Conservation (phyloP, 2,888 invertebrate genomes). For the Euphydryas editha region DNA sequence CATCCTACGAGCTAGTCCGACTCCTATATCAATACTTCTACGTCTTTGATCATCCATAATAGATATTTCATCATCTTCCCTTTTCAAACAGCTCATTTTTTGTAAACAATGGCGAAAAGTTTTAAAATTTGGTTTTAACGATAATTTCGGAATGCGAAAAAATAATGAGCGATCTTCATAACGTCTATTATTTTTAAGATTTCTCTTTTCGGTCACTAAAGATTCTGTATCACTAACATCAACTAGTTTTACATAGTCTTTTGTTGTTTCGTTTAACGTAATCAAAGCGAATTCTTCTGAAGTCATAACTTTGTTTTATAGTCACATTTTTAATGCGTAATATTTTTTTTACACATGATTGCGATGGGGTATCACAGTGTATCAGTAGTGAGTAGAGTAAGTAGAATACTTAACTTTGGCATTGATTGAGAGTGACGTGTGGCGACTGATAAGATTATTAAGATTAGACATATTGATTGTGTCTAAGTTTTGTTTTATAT, state of each 20-base stretch:
- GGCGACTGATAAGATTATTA: conserved; percentile 67
- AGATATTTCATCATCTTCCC: conserved; percentile 55
- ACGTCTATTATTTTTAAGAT: conserved; percentile 43
- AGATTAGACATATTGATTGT: conserved; percentile 65
- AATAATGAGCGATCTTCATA: conserved; percentile 43
- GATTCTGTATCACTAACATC: conserved; percentile 43
- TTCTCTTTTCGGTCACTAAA: conserved; percentile 7
- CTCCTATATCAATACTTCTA: conserved; percentile 73
- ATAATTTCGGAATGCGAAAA: conserved; percentile 56
- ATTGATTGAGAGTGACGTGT: conserved; percentile 80
- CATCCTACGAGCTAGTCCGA: conserved; percentile 69
- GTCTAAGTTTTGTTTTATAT: conserved; percentile 48
- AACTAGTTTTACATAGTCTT: conserved; percentile 51
- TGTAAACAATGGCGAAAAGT: conserved; percentile 59
- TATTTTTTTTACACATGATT: conserved; percentile 39
- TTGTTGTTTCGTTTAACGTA: conserved; percentile 55
- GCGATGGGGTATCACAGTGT: conserved; percentile 55
- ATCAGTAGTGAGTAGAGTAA: too few relatives aligned
- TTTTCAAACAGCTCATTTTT: conserved; percentile 66
- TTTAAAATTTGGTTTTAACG: conserved; percentile 57
- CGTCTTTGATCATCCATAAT: conserved; percentile 67
- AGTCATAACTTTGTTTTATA: conserved; percentile 61
- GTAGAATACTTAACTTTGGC: conserved; percentile 64
- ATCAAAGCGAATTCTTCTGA: conserved; percentile 59
- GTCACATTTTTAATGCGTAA: conserved; percentile 57